These are phyloP conservation scores for Oncorhynchus mykiss DNA, from an alignment of 2,113 vertebrate genomes.

Conservation along the genomic window DNA sequence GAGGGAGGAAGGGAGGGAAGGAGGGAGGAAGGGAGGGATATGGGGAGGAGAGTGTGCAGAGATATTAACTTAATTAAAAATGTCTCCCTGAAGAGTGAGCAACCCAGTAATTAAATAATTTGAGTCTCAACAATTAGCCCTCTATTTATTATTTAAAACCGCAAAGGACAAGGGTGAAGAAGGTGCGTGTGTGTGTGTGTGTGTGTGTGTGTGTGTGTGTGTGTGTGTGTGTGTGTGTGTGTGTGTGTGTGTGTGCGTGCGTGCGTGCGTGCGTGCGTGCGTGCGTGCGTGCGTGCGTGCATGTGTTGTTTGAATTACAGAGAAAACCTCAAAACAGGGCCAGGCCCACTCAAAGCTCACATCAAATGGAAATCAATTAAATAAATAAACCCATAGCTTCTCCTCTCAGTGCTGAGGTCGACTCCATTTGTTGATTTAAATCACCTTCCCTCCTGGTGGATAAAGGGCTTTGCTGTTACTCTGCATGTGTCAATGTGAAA, in stretches of 20 bases:
- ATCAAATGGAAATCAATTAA: constrained; percentile 38
- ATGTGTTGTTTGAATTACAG: constrained; percentile 18
- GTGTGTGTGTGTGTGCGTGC: not conserved
- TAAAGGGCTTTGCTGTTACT: not conserved
- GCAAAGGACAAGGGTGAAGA: constrained; percentile 44
- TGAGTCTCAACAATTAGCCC: constrained; percentile 60
- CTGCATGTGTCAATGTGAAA: not conserved
- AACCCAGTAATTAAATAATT: constrained; percentile 68
- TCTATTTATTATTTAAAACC: constrained; percentile 68
- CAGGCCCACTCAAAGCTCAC: constrained; percentile 26
- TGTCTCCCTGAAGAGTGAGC: constrained; percentile 62
- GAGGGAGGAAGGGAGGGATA: constrained; percentile 3
- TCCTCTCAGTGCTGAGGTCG: not conserved
- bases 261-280: not conserved
- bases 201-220: not conserved
- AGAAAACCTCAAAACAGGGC: constrained; percentile 35
- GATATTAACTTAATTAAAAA: constrained; percentile 67
- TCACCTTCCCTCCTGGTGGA: not conserved
- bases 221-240: not conserved
- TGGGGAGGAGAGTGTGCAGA: constrained; percentile 30
- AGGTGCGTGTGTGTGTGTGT: constrained; percentile 6
- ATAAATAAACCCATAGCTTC: constrained; percentile 26
- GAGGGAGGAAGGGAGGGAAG: not conserved
- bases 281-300: not conserved
- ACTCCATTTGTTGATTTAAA: constrained; percentile 5